Percentiles rank a stretch among this genome's conserved stretches.
Conservation (phyloP, 2,888 invertebrate species). For the Dryadula phaetusa region DNA sequence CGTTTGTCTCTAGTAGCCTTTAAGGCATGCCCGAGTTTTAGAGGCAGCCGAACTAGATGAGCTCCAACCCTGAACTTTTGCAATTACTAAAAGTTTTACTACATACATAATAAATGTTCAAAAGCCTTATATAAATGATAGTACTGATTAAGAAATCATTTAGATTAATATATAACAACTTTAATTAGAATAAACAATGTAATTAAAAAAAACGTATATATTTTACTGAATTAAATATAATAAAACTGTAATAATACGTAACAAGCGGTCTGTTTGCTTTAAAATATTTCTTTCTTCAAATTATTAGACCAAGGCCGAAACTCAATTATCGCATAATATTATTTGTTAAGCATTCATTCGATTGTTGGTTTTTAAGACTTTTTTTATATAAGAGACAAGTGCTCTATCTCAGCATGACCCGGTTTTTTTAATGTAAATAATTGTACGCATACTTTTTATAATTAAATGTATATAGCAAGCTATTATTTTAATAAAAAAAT, state of each 20-base stretch:
- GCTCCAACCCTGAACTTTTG: too few species aligned
- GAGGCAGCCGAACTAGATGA: too few species aligned
- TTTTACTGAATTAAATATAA: too few species aligned
- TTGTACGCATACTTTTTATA: not conserved
- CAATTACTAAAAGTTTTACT: too few species aligned
- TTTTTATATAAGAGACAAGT: constrained; percentile 2
- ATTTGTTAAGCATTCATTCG: constrained; percentile 12
- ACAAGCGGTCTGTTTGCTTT: constrained; percentile 8
- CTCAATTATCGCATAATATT: constrained; percentile 16
- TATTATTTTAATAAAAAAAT: not conserved
- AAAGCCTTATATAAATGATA: too few species aligned
- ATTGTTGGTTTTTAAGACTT: constrained; percentile 11
- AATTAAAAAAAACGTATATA: too few species aligned
- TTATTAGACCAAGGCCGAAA: constrained; percentile 11
- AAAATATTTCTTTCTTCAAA: constrained; percentile 4
- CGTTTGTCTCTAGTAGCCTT: too few species aligned
- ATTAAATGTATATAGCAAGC: not conserved
- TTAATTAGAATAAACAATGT: too few species aligned
- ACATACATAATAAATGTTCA: too few species aligned
- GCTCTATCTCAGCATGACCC: not conserved
- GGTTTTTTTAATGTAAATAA: constrained; percentile 12
- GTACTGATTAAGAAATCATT: too few species aligned
- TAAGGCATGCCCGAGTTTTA: too few species aligned
- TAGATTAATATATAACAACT: too few species aligned
- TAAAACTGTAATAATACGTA: not conserved